These are phyloP conservation scores for Caenorhabditis imperialis DNA, from an alignment of 2,888 invertebrate genomes.

Conservation along the genomic window DNA sequence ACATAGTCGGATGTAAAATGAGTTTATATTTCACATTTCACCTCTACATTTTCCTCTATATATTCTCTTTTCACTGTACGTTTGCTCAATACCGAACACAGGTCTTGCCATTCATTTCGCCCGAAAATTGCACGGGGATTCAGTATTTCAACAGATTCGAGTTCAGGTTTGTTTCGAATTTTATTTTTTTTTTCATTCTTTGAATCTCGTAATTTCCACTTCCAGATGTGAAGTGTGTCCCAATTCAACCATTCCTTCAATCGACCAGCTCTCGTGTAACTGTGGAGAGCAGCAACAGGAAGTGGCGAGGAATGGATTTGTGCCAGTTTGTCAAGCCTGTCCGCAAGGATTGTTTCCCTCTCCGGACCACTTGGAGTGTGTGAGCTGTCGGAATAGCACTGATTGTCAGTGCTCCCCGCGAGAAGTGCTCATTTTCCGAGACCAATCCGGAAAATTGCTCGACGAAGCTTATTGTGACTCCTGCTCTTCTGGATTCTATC, in stretches of 20 bases:
- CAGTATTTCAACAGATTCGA: constrained; percentile 45
- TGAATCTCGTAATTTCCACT: too few species aligned
- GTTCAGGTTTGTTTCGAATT: constrained; percentile 22
- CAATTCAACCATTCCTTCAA: constrained; percentile 42
- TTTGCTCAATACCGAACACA: constrained; percentile 13
- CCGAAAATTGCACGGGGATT: constrained; percentile 30
- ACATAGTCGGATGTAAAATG: too few species aligned
- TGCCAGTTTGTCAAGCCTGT: constrained; percentile 29
- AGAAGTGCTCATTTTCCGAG: constrained; percentile 20
- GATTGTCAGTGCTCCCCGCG: constrained; percentile 27
- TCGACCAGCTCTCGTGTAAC: constrained; percentile 11
- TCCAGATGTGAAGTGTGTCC: constrained; percentile 49
- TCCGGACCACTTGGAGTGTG: constrained; percentile 23
- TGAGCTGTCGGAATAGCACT: constrained; percentile 37
- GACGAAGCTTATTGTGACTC: constrained; percentile 21
- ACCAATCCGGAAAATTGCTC: constrained; percentile 14
- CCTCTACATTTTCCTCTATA: background rate
- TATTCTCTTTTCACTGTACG: background rate
- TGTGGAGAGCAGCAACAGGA: constrained; percentile 10
- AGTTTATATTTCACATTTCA: too few species aligned
- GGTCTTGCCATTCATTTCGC: constrained; percentile 13
- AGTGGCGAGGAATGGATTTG: constrained; percentile 13
- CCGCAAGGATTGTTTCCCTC: constrained; percentile 25
- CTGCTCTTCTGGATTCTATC: constrained; percentile 33
- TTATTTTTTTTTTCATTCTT: too few species aligned